A percentile compares a stretch with the other conserved stretches of the same genome.
Evolutionary conservation across 2,113 vertebrate genomes (phyloP).

Genomic region (Asarcornis scutulata): DNA sequence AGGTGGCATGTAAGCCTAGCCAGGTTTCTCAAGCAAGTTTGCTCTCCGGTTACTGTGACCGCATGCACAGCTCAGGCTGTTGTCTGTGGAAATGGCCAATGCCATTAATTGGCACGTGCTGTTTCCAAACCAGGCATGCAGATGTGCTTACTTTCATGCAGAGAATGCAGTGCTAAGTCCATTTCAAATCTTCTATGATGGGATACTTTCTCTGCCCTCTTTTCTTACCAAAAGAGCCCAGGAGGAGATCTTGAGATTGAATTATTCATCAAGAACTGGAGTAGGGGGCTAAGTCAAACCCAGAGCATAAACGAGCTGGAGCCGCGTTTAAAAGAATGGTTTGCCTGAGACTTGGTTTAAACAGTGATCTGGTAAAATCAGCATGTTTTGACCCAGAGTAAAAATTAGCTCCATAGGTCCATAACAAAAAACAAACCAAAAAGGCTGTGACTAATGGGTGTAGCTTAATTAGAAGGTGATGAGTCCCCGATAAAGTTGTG

Average conservation of each 20-base stretch:
- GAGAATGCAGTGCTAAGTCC: not conserved
- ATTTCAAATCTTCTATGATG: not conserved
- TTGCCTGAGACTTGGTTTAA: not conserved
- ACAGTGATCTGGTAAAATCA: not conserved
- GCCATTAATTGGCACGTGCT: not conserved
- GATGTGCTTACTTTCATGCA: not conserved
- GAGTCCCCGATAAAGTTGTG: not conserved
- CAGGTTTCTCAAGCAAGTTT: not conserved
- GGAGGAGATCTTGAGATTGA: not conserved
- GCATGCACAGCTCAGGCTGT: not conserved
- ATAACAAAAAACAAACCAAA: not conserved
- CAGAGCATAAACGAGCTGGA: not conserved
- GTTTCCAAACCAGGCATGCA: not conserved
- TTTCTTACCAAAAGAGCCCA: not conserved
- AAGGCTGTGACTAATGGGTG: not conserved
- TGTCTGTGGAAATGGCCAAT: not conserved
- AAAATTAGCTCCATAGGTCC: not conserved
- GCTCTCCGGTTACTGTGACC: not conserved
- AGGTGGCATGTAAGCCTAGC: not conserved
- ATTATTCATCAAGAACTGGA: not conserved
- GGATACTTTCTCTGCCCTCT: not conserved
- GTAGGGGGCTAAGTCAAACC: not conserved
- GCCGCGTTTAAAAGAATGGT: not conserved
- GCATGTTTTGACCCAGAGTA: not conserved
- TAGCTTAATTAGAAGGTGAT: not conserved